These are phyloP conservation scores for Phaonia tiefii DNA, from an alignment of 2,888 invertebrate species.

Conservation along the genomic window DNA sequence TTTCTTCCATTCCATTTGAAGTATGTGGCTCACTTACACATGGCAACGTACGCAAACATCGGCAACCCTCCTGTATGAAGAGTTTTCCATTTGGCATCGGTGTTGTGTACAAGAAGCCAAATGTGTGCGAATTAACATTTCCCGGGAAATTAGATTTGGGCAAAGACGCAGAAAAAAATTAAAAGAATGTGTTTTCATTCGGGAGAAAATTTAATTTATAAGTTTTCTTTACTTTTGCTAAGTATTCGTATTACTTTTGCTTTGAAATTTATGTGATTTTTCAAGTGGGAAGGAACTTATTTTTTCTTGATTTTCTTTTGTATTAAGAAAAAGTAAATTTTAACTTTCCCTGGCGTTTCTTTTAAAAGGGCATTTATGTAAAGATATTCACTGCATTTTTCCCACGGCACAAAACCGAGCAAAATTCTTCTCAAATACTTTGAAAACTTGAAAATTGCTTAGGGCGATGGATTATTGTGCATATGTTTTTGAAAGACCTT, in stretches of 20 bases:
- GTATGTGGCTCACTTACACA: neutral
- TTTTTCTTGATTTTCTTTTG: too few relatives aligned
- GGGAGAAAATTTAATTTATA: slow-evolving; percentile 31
- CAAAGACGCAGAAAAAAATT: slow-evolving; percentile 28
- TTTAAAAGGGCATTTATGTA: neutral
- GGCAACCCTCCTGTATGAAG: neutral
- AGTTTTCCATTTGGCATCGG: slow-evolving; percentile 10
- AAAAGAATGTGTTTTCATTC: slow-evolving; percentile 20
- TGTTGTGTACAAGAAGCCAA: slow-evolving; percentile 38
- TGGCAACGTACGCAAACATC: neutral
- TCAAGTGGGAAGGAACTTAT: neutral
- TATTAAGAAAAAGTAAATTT: neutral
- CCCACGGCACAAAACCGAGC: too few relatives aligned
- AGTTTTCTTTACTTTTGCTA: slow-evolving; percentile 5
- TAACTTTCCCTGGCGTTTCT: neutral
- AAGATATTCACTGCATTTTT: slow-evolving; percentile 1
- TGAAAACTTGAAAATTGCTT: too few relatives aligned
- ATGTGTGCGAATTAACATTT: slow-evolving; percentile 36
- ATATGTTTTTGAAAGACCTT: too few relatives aligned
- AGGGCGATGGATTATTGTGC: too few relatives aligned
- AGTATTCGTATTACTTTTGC: slow-evolving; percentile 23
- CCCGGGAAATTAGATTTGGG: slow-evolving; percentile 37
- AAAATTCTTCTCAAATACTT: too few relatives aligned
- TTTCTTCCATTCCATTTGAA: neutral
- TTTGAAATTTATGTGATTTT: slow-evolving; percentile 34